Percentiles rank a stretch among this genome's conserved stretches.
Conservation (phyloP, 2,888 invertebrate genomes). For the Nymphalis polychloros region DNA sequence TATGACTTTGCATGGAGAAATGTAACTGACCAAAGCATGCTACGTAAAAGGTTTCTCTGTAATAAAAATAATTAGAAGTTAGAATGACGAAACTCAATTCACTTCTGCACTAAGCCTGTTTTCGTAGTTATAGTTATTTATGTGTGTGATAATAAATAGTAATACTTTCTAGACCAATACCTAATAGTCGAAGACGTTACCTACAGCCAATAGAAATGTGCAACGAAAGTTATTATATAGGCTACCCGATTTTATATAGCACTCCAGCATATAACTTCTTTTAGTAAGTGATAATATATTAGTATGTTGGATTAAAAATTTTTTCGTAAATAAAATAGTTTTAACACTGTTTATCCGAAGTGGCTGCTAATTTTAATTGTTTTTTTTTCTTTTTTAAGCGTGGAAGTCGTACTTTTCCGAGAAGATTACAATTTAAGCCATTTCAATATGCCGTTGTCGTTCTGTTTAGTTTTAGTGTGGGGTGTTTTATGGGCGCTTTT, state of each 20-base stretch:
- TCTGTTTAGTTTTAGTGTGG: slow-evolving; percentile 55
- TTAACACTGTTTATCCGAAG: too few species aligned
- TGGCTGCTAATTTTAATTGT: slow-evolving; percentile 8
- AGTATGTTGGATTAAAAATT: background rate
- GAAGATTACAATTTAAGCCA: slow-evolving; percentile 46
- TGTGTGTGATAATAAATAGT: too few species aligned
- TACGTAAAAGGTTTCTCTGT: background rate
- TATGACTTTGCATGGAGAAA: slow-evolving; percentile 41
- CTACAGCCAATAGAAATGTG: slow-evolving; percentile 52
- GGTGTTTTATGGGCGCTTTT: slow-evolving; percentile 58
- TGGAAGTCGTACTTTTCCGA: slow-evolving; percentile 61
- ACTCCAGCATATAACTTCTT: slow-evolving; percentile 73
- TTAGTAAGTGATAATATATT: slow-evolving; percentile 55
- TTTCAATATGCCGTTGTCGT: slow-evolving; percentile 53
- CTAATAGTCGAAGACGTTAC: slow-evolving; percentile 26
- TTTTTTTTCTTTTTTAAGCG: slow-evolving; percentile 46
- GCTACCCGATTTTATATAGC: slow-evolving; percentile 57
- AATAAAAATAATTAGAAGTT: too few species aligned
- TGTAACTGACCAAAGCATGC: slow-evolving; percentile 14
- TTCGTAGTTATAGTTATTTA: too few species aligned
- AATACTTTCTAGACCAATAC: slow-evolving; percentile 25
- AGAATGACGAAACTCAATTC: too few species aligned
- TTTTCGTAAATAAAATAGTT: too few species aligned
- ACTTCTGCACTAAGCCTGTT: too few species aligned
- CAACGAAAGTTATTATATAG: slow-evolving; percentile 55